Evolutionary conservation across 2,797 vertebrate species (phyloP), one percentile per base, ranked within the genome.

Genomic region (Acestrorhynchus altus): DNA sequence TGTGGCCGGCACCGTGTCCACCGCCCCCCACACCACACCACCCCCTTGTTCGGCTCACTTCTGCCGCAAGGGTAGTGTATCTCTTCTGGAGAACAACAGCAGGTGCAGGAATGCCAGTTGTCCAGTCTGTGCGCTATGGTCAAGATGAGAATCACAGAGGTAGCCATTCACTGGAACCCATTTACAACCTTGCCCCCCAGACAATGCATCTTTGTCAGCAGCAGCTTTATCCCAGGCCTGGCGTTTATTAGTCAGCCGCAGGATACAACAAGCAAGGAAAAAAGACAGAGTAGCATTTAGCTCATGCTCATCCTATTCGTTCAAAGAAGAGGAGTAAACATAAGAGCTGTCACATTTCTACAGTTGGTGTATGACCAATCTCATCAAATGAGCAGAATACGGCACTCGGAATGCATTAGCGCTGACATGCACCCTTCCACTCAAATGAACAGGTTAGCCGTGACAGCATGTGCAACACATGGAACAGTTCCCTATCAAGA

Each of bases 31-130:
- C 24, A n/a, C n/a, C n/a, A n/a, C n/a, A n/a, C n/a, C n/a, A n/a
- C n/a, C n/a, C n/a, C n/a, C n/a, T n/a, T n/a, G n/a, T n/a, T 80
- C 86, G 89, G 91, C 89, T 85, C 90, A 90, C 89, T 86, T 90
- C 65, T 49, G 84, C 81, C 65, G 85, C 88, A 87, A 84, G 90
- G 78, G 77, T 78, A 86, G 88, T 83, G 79, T 67, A 66, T 81
- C 81, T 90, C 89, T 87, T 88, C 81, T 85, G 47, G 64, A 88
- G 87, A 92, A 91, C 90, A 91, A 49, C 91, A 95, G 94, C 95
- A 96, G 95, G 95, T 96, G 93, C 90, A 91, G 86, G 79, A 87
- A 86, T 87, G 89, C 92, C 93, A 93, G 93, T 90, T 89, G 91
- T 90, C 86, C 83, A 88, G 89, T 88, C 90, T 86, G 86, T 86